Percentiles rank a stretch among this genome's conserved stretches.
These are phyloP conservation scores for Macropus fuliginosus DNA, from an alignment of 2,797 vertebrate species.

Conservation along the genomic window DNA sequence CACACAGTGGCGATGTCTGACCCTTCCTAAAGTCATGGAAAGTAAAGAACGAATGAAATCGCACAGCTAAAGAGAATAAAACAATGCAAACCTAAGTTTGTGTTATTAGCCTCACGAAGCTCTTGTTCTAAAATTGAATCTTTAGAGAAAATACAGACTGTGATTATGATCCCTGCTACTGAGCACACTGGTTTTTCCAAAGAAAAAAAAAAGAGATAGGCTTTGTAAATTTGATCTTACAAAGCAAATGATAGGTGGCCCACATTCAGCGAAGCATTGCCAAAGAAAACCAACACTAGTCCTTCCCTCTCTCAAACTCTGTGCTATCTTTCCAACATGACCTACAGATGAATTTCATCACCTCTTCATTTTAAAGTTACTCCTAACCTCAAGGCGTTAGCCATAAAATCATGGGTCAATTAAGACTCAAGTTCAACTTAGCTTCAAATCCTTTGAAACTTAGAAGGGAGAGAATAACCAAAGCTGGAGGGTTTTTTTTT, in stretches of 20 bases:
- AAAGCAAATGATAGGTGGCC: conserved; percentile 56
- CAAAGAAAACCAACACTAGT: conserved; percentile 49
- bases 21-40: neutral
- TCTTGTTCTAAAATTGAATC: conserved; percentile 13
- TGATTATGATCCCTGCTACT: neutral
- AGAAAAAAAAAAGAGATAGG: neutral
- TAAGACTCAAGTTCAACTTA: conserved; percentile 25
- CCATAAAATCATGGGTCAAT: conserved; percentile 41
- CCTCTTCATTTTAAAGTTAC: conserved; percentile 18
- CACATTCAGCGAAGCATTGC: conserved; percentile 11
- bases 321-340: conserved; percentile 2
- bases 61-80: conserved; percentile 50
- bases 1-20: neutral
- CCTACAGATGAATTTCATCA: neutral
- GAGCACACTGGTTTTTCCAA: conserved; percentile 11
- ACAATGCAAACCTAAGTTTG: conserved; percentile 15
- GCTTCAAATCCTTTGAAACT: conserved; percentile 35
- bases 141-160: neutral
- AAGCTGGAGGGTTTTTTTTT: conserved; percentile 42
- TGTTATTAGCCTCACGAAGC: conserved; percentile 40
- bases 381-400: conserved; percentile 20
- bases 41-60: neutral
- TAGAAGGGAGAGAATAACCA: neutral
- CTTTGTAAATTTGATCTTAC: neutral
- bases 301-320: conserved; percentile 28